Conservation (phyloP, 2,797 vertebrate genomes). For the Bothrops alternatus region DNA sequence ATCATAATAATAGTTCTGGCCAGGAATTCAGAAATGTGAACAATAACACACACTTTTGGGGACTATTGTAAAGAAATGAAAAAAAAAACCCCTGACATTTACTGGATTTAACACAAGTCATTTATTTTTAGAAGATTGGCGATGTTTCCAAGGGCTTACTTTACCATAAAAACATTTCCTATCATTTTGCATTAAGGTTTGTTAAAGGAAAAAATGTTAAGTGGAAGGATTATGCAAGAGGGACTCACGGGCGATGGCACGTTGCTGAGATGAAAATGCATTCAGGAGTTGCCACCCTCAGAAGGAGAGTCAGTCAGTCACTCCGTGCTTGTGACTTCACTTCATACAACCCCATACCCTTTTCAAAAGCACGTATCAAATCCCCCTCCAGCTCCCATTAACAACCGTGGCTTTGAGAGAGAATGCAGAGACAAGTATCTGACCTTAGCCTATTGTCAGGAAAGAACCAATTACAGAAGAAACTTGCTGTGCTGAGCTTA, state of each 20-base stretch:
- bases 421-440: background rate
- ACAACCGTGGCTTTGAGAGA: background rate
- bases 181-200: slow-evolving; percentile 11
- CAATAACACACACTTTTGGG: too few species aligned
- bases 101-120: background rate
- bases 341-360: background rate
- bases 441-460: background rate
- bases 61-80: background rate
- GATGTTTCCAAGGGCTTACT: background rate
- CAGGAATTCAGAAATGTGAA: background rate
- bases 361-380: slow-evolving; percentile 8
- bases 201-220: background rate
- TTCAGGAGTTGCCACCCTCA: background rate
- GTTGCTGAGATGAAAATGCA: slow-evolving; percentile 5
- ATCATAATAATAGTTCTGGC: background rate
- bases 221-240: slow-evolving; percentile 2
- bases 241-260: background rate
- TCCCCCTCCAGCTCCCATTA: background rate
- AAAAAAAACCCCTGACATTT: background rate
- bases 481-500: background rate
- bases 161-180: background rate
- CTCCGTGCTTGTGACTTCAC: background rate
- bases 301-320: background rate
- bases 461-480: background rate
- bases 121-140: background rate